Conservation (phyloP, 2,888 invertebrate species). For the Troides aeacus region DNA sequence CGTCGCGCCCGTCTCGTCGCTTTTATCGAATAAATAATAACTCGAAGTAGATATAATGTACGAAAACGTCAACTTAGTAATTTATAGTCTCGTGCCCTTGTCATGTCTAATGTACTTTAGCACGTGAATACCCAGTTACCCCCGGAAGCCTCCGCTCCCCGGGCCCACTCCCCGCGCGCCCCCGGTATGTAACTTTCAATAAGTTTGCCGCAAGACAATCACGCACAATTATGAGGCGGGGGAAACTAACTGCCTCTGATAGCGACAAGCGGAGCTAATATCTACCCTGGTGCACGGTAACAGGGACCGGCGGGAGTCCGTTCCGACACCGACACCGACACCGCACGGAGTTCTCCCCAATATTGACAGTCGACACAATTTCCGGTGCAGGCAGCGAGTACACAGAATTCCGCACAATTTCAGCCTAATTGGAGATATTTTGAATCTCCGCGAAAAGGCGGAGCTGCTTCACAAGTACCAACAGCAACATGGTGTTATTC, state of each 20-base stretch:
- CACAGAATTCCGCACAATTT: constrained; percentile 61
- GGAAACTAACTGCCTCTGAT: constrained; percentile 30
- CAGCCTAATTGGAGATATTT: constrained; percentile 54
- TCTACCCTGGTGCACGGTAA: constrained; percentile 9
- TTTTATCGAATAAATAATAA: no score
- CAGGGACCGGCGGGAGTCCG: background rate
- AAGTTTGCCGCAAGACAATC: constrained; percentile 48
- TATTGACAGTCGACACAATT: constrained; percentile 69
- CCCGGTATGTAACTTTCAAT: constrained; percentile 35
- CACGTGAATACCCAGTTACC: constrained; percentile 46
- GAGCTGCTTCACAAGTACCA: background rate
- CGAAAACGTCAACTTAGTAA: no score
- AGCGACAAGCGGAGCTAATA: constrained; percentile 3
- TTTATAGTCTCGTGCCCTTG: no score
- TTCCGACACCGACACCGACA: background rate
- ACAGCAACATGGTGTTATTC: background rate
- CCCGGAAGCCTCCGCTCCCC: constrained; percentile 25
- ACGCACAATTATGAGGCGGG: constrained; percentile 49
- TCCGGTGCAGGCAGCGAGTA: constrained; percentile 49
- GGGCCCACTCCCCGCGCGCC: constrained; percentile 9
- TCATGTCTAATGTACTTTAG: constrained; percentile 15
- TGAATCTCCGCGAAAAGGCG: constrained; percentile 21
- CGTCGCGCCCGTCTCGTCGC: no score
- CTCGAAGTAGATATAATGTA: no score
- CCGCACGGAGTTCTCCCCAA: constrained; percentile 37